phyloP scores from a whole-genome alignment of 2,888 invertebrate genomes.

The Nineta flava region DNA sequence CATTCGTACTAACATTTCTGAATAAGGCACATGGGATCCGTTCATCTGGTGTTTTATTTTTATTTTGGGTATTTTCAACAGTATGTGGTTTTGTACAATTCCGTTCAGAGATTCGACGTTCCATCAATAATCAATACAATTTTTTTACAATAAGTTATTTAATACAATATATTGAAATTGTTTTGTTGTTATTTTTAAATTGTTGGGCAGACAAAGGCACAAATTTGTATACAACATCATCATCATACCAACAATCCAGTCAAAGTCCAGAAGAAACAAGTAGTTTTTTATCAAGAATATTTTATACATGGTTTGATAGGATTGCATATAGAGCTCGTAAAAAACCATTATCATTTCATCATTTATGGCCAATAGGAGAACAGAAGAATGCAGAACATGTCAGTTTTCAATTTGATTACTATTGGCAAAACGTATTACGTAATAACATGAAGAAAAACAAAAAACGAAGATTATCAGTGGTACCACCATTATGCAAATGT shows the following conservation, averaged over 20 bases:
- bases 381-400: slow-evolving; percentile 39
- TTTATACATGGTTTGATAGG: slow-evolving; percentile 84
- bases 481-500: slow-evolving; percentile 68
- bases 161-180: slow-evolving; percentile 57
- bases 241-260: slow-evolving; percentile 7
- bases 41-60: slow-evolving; percentile 77
- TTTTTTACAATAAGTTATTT: slow-evolving; percentile 62
- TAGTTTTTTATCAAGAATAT: slow-evolving; percentile 71
- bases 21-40: slow-evolving; percentile 75
- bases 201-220: slow-evolving; percentile 52
- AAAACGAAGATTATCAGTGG: slow-evolving; percentile 62
- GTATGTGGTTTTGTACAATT: slow-evolving; percentile 61
- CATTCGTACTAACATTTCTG: slow-evolving; percentile 52
- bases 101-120: slow-evolving; percentile 37
- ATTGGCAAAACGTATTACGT: too few relatives aligned
- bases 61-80: slow-evolving; percentile 74
- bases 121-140: slow-evolving; percentile 29
- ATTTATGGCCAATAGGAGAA: slow-evolving; percentile 82
- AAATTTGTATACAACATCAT: too few relatives aligned
- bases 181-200: slow-evolving; percentile 56
- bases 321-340: slow-evolving; percentile 74
- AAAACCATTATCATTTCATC: slow-evolving; percentile 60
- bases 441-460: slow-evolving; percentile 20
- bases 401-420: slow-evolving; percentile 36
- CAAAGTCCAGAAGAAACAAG: slow-evolving; percentile 69